These are phyloP conservation scores for Acanthococcus lagerstroemiae DNA, from an alignment of 2,888 invertebrate genomes.

Conservation along the genomic window DNA sequence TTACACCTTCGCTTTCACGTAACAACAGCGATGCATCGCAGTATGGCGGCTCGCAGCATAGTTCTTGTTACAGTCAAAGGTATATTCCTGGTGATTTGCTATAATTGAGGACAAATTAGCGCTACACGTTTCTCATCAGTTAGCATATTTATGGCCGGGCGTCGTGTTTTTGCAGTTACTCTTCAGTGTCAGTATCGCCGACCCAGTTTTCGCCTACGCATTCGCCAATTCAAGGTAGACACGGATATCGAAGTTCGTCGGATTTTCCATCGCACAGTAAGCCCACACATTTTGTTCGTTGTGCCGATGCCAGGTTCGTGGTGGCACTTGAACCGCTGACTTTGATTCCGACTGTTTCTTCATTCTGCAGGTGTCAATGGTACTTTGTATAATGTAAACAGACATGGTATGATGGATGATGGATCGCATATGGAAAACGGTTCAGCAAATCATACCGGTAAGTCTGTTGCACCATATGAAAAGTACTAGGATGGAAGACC, in stretches of 20 bases:
- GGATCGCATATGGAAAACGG: constrained; percentile 21
- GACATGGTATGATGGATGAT: constrained; percentile 32
- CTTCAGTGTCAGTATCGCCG: constrained; percentile 46
- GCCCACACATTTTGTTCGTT: background rate
- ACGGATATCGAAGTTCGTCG: constrained; percentile 35
- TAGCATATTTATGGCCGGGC: background rate
- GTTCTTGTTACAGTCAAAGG: constrained; percentile 40
- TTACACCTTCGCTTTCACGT: constrained; percentile 73
- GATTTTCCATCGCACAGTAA: constrained; percentile 25
- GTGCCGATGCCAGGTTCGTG: background rate
- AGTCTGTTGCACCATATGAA: background rate
- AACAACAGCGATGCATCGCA: constrained; percentile 87
- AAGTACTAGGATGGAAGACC: background rate
- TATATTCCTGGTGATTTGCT: constrained; percentile 19
- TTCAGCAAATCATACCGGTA: constrained; percentile 1
- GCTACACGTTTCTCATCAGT: background rate
- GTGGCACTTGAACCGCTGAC: background rate
- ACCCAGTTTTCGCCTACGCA: constrained; percentile 68
- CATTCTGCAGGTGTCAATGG: constrained; percentile 28
- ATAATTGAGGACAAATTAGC: background rate
- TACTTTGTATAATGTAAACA: constrained; percentile 27
- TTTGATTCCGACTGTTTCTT: background rate
- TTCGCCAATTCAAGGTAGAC: constrained; percentile 62
- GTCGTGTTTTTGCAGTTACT: constrained; percentile 47
- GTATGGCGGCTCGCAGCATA: constrained; percentile 62